Conservation (phyloP, 1,140 invertebrate genomes). For the Penaeus chinensis region DNA sequence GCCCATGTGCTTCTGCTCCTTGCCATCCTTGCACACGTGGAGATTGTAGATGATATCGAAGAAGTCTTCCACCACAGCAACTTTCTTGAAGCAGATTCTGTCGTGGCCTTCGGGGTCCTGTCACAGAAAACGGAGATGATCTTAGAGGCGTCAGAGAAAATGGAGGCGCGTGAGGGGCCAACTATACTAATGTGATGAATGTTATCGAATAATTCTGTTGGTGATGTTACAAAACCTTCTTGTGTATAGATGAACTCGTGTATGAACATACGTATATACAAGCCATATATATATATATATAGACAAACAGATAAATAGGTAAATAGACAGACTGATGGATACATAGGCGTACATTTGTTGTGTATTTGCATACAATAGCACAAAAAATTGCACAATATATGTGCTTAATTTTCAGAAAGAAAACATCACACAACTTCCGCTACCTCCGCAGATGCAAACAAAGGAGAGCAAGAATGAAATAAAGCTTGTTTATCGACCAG, state of each 20-base stretch:
- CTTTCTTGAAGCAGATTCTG: constrained; percentile 81
- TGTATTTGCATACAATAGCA: too few species aligned
- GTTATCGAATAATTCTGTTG: too few species aligned
- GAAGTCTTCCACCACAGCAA: constrained; percentile 96
- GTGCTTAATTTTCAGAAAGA: too few species aligned
- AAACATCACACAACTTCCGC: too few species aligned
- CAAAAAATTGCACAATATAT: too few species aligned
- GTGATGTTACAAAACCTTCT: neutral
- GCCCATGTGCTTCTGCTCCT: constrained; percentile 84
- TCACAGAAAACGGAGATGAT: constrained; percentile 63
- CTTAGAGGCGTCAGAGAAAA: constrained; percentile 34
- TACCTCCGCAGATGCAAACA: too few species aligned
- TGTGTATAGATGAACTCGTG: neutral
- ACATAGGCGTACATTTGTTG: too few species aligned
- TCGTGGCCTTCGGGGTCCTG: constrained; percentile 69
- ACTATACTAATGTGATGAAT: neutral
- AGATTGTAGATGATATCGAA: constrained; percentile 91
- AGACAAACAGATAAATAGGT: neutral
- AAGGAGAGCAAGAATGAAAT: too few species aligned
- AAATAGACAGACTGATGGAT: neutral
- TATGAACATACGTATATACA: constrained; percentile 1
- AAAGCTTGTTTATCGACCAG: too few species aligned
- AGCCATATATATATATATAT: neutral
- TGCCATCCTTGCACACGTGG: constrained; percentile 76
- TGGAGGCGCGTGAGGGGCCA: neutral